Evolutionary conservation across 2,888 invertebrate genomes (phyloP), one percentile per base, ranked within the genome.

Genomic region (Leucophenga maculata): DNA sequence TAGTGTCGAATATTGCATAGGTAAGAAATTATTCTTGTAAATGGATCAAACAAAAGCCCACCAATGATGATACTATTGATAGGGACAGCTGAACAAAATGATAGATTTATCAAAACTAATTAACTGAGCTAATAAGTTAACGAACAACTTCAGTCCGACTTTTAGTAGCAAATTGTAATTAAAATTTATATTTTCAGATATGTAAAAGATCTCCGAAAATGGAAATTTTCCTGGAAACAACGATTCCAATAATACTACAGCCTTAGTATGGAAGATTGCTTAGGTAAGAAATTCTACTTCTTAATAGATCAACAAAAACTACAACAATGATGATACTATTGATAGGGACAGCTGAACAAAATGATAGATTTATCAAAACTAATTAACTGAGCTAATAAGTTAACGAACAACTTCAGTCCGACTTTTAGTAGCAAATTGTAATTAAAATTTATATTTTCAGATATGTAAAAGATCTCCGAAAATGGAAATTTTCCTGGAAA

Each of bases 71-170:
- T 50, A n/a, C n/a, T 13, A 16, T 50, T n/a, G 76, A 78, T 78
- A 77, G 76, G 77, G 78, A 77, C 78, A 77, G 71, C 76, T 78
- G 74, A 78, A 57, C 55, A 3, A 18, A 1, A 72, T 76, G 75
- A 75, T 8, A 48, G 72, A 71, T 72, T 74, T 72, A 74, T 77
- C 75, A 32, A n/a, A 50, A 16, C 6, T 16, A n/a, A 3, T 50
- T 32, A 31, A 31, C 59, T 59, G 59, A 20, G 14, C 13, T 14
- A 22, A 39, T 39, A 11, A 39, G 1, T 6, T 11, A 6, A 39
- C 1, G 16, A 50, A 50, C 8, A 16, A 39, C 2, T 1, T 50
- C 1, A 14, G 6, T 4, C 2, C 8, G 16, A n/a, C 1, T 4
- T 50, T 6, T 18, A 46, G n/a, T 16, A 4, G 8, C 50, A 50